These are phyloP conservation scores for Simalia tracyae DNA, from an alignment of 2,797 vertebrate genomes.

Conservation along the genomic window DNA sequence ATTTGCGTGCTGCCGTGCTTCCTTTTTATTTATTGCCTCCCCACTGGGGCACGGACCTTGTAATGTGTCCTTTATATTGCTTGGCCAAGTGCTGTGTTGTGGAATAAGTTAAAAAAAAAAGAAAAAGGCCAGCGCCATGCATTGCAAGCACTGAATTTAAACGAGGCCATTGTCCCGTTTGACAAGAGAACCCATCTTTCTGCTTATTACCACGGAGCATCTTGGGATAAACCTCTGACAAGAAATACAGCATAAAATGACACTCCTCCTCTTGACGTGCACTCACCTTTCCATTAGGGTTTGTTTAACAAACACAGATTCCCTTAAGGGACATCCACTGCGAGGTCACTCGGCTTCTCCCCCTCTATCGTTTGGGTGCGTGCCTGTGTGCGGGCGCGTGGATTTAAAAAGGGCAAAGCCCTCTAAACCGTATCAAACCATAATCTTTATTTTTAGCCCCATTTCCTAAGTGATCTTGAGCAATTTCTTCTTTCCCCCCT, in stretches of 20 bases:
- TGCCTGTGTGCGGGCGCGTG: too few relatives aligned
- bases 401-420: conserved; percentile 7
- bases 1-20: background rate
- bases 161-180: background rate
- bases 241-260: background rate
- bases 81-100: background rate
- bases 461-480: conserved; percentile 51
- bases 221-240: background rate
- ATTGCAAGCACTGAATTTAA: background rate
- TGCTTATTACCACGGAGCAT: background rate
- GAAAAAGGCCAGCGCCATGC: background rate
- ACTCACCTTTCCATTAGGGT: background rate
- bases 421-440: conserved; percentile 15
- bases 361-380: background rate
- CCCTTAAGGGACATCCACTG: background rate
- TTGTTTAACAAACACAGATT: background rate
- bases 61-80: background rate
- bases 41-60: background rate
- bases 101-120: background rate
- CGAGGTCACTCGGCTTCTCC: background rate
- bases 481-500: conserved; percentile 60
- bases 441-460: conserved; percentile 46
- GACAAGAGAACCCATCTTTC: background rate
- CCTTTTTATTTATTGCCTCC: background rate
- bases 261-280: background rate